Conservation (phyloP, 2,888 invertebrate genomes). For the Lathronympha strigana region DNA sequence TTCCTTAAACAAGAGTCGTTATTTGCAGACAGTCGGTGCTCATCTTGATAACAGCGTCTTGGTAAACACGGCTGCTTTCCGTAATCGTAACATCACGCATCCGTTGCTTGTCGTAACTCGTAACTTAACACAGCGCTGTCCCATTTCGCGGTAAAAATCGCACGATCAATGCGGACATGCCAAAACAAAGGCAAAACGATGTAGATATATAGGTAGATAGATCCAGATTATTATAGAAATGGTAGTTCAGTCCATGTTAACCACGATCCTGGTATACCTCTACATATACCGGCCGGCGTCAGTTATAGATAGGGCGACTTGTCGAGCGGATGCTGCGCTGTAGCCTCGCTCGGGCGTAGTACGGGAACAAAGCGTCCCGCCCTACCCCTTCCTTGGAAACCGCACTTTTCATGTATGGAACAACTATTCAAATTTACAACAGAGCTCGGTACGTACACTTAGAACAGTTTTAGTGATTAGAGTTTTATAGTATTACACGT, state of each 20-base stretch:
- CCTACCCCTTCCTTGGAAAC: constrained; percentile 62
- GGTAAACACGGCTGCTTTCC: constrained; percentile 40
- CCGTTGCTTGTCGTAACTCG: constrained; percentile 29
- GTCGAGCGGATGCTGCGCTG: constrained; percentile 78
- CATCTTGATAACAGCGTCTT: constrained; percentile 39
- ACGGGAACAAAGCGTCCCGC: constrained; percentile 76
- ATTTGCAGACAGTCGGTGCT: constrained; percentile 23
- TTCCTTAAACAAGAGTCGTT: constrained; percentile 12
- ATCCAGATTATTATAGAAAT: constrained; percentile 16
- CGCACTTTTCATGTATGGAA: constrained; percentile 63
- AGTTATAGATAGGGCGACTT: constrained; percentile 53
- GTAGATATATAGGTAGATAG: neutral
- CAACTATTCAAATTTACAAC: constrained; percentile 60
- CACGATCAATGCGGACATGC: constrained; percentile 12
- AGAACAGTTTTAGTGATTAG: constrained; percentile 44
- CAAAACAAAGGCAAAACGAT: constrained; percentile 11
- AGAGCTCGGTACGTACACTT: constrained; percentile 57
- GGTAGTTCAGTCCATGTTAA: constrained; percentile 25
- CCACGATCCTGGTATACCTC: constrained; percentile 17
- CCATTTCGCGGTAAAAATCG: constrained; percentile 38
- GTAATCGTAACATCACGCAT: constrained; percentile 28
- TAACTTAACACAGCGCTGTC: constrained; percentile 23
- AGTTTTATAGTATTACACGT: constrained; percentile 55
- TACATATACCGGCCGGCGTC: constrained; percentile 41
- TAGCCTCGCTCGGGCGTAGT: constrained; percentile 77